Conservation (phyloP, 2,797 vertebrate species). For the Adelosebastes latens region DNA sequence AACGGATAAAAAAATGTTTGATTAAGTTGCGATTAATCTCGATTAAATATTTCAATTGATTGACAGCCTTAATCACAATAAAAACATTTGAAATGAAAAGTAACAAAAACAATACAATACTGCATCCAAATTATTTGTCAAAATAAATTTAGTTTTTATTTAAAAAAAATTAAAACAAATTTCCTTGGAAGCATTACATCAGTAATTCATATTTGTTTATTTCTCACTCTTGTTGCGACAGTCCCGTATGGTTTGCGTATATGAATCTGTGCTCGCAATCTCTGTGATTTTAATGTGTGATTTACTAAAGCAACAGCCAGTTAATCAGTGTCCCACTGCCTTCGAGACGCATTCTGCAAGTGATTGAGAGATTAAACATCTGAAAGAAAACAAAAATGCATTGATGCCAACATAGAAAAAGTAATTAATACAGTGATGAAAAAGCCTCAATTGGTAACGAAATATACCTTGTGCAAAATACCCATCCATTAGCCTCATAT, state of each 20-base stretch:
- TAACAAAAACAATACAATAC: background rate
- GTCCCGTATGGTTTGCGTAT: background rate
- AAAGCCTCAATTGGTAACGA: background rate
- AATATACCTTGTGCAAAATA: background rate
- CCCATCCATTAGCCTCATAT: background rate
- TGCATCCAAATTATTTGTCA: background rate
- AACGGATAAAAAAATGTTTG: no score
- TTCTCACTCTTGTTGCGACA: background rate
- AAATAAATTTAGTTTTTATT: background rate
- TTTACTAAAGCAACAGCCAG: constrained; percentile 3
- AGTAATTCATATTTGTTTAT: background rate
- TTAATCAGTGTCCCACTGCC: constrained; percentile 1
- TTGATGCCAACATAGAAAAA: background rate
- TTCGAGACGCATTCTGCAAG: background rate
- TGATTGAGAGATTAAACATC: background rate
- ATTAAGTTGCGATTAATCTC: no score
- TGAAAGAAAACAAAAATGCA: background rate
- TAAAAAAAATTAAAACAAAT: background rate
- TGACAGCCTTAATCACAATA: no score
- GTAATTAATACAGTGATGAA: background rate
- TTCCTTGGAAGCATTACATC: background rate
- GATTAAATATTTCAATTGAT: no score
- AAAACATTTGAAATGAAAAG: background rate
- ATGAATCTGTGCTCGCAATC: background rate
- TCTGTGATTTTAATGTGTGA: background rate